Percentiles rank a stretch among this genome's conserved stretches.
These are phyloP conservation scores for Ceryle rudis DNA, from an alignment of 2,797 vertebrate species.

Conservation along the genomic window DNA sequence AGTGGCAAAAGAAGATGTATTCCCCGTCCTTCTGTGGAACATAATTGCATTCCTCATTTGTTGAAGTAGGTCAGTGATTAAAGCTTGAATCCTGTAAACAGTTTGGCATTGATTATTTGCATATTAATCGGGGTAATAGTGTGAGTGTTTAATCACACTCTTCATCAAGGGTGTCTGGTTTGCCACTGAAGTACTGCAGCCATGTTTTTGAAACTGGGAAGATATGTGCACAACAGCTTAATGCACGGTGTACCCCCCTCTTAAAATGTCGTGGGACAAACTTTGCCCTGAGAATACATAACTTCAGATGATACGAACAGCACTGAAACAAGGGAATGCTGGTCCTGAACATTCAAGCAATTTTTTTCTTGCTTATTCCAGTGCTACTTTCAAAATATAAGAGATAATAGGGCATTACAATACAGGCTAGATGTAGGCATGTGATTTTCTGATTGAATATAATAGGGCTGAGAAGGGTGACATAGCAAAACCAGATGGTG, in stretches of 20 bases:
- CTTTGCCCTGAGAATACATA: background rate
- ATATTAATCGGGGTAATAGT: constrained; percentile 11
- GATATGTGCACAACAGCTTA: background rate
- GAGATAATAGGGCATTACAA: background rate
- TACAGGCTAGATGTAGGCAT: background rate
- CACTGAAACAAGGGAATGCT: background rate
- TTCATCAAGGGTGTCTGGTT: background rate
- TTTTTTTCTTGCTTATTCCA: background rate
- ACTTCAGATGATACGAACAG: background rate
- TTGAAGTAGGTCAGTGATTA: constrained; percentile 46
- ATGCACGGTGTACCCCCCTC: background rate
- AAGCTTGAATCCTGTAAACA: background rate
- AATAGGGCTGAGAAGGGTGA: background rate
- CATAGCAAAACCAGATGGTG: background rate
- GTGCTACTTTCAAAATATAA: background rate
- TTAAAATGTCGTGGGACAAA: background rate
- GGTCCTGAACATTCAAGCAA: background rate
- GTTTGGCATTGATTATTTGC: background rate
- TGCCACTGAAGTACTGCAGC: background rate
- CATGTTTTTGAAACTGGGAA: background rate
- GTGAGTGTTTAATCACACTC: background rate
- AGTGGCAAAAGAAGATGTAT: background rate
- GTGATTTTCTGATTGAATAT: background rate
- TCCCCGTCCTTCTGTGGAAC: background rate
- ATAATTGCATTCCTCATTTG: background rate